A percentile compares a stretch with the other conserved stretches of the same genome.
These are phyloP conservation scores for Columba guinea DNA, from an alignment of 2,797 vertebrate genomes.

Conservation along the genomic window DNA sequence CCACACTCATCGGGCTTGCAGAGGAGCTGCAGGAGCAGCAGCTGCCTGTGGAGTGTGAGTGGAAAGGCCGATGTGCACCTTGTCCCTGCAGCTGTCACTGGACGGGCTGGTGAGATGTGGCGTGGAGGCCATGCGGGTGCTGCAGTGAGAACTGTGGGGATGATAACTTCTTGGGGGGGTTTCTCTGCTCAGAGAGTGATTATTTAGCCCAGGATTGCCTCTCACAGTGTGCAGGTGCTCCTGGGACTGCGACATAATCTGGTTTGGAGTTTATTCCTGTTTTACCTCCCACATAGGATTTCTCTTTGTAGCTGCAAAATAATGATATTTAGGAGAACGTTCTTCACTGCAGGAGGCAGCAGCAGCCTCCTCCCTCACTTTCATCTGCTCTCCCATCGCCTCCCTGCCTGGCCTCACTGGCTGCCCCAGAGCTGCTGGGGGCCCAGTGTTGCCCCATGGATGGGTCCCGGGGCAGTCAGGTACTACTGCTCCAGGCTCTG, in stretches of 20 bases:
- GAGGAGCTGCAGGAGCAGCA: neutral
- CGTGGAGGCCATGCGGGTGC: rapidly evolving
- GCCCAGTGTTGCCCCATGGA: neutral
- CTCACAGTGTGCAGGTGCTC: rapidly evolving
- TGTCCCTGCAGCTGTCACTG: too few relatives aligned
- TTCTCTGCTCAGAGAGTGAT: rapidly evolving
- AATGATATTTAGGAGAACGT: neutral
- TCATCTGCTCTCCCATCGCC: neutral
- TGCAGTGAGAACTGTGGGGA: rapidly evolving
- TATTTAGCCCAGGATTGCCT: neutral
- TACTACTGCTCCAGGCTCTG: neutral
- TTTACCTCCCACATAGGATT: neutral
- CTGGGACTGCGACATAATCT: neutral
- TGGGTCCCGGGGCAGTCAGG: rapidly evolving
- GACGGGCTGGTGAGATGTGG: rapidly evolving
- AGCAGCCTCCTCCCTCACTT: neutral
- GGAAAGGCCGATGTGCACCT: rapidly evolving
- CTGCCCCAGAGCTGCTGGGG: neutral
- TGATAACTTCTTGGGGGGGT: rapidly evolving
- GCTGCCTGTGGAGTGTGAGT: neutral
- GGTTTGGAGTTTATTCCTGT: neutral
- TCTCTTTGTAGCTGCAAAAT: conserved; percentile 35
- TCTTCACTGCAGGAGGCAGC: neutral
- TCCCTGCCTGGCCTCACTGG: neutral
- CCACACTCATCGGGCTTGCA: rapidly evolving